Base-by-base conservation (phyloP, 2,113 vertebrate species). In the Marcusenius ussheri region DNA sequence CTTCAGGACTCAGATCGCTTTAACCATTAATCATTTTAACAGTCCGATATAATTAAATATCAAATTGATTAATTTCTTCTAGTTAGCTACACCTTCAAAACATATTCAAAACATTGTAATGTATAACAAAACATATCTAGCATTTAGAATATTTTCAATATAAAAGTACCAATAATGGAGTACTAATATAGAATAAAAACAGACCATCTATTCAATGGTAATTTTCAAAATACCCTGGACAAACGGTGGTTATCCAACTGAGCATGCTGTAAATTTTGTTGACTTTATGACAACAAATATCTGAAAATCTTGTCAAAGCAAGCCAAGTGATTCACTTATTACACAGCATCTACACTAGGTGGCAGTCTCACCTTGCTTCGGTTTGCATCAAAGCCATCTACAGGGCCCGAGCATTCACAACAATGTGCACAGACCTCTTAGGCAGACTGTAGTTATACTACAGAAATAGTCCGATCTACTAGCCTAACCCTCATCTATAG, bases 291-390 rank as follows among this genome's bases (percentile, higher is more conserved):
- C 70, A 77, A 39, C 70, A 7, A 17, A 35, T 17, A 80, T 21
- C 35, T 80, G 74, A 42, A 80, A 42, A 80, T 80, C 74, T 42
- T 35, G 47, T 62, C 1, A 46, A 66, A 46, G 27, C 11, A 5
- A 66, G 39, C 1, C 5, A 88, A 66, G 6, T 4, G 19, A 49
- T 46, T 17, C 56, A 80, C 47, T 13, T 74, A 31, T 47, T 17
- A 2, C 27, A 15, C 21, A 13, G 70, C 31, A 87, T 27, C 42
- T 88, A 80, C 93, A 91, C 88, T 90, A 92, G 92, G 87, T 91
- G 93, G 90, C 92, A 91, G 90, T 50, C 74, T 89, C 2, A 5
- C 47, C 5, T 47, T 49, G 31, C 35, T 5, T 74, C 4, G 35
- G n/a, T 45, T 86, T 89, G 21, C 49, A 13, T 19, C 39, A 39